Conservation (phyloP, 2,113 vertebrate genomes). For the Steatornis caripensis region DNA sequence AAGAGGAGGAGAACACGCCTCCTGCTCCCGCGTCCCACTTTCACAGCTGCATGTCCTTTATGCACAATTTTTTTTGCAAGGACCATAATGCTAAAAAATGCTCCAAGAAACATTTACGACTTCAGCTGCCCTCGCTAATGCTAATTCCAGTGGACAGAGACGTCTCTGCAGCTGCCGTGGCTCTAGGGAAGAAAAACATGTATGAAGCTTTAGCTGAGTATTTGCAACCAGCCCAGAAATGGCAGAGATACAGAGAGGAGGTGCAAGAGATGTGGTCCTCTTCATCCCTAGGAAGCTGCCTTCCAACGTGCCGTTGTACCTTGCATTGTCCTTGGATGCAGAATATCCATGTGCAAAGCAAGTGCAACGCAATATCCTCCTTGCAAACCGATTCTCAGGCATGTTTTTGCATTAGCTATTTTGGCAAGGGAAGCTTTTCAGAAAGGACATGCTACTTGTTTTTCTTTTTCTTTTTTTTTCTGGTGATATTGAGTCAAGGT, state of each 20-base stretch:
- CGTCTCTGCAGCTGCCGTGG: background rate
- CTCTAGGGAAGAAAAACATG: background rate
- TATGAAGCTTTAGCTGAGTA: background rate
- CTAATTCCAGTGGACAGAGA: background rate
- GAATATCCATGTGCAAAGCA: background rate
- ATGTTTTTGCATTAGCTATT: no score
- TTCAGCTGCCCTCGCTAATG: background rate
- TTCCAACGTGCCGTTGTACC: accelerated
- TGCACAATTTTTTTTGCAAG: background rate
- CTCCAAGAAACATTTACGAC: background rate
- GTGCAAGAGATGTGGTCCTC: background rate
- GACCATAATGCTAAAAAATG: background rate
- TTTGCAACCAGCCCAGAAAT: background rate
- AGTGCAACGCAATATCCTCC: background rate
- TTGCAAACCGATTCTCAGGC: background rate
- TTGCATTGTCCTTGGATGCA: background rate
- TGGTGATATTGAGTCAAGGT: no score
- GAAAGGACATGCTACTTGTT: no score
- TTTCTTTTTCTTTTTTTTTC: no score
- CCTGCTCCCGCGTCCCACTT: background rate
- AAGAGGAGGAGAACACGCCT: background rate
- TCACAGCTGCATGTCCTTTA: background rate
- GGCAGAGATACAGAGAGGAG: no score
- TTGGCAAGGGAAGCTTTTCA: background rate
- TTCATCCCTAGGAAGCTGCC: background rate